Conservation (phyloP, 2,888 invertebrate species). For the Craniophora ligustri region DNA sequence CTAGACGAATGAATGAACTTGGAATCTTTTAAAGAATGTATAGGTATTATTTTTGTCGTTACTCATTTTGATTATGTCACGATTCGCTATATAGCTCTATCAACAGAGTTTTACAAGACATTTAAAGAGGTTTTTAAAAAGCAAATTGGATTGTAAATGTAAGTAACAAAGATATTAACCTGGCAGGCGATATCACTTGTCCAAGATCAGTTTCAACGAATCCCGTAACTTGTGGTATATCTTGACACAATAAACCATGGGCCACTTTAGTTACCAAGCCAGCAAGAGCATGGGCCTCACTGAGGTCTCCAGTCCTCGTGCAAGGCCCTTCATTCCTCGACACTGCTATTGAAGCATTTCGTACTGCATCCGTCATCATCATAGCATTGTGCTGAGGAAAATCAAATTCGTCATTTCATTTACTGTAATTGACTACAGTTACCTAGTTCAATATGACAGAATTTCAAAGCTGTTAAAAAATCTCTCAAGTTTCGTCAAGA, state of each 20-base stretch:
- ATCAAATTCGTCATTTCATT: too few relatives aligned
- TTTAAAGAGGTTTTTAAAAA: too few relatives aligned
- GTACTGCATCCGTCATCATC: constrained; percentile 77
- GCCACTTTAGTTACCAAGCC: constrained; percentile 78
- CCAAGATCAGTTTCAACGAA: constrained; percentile 77
- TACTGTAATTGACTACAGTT: too few relatives aligned
- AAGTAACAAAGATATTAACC: constrained; percentile 58
- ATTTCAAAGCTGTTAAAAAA: too few relatives aligned
- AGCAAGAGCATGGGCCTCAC: constrained; percentile 82
- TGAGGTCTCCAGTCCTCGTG: constrained; percentile 71
- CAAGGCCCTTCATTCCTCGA: constrained; percentile 66
- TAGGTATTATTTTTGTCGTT: too few relatives aligned
- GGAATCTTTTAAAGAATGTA: too few relatives aligned
- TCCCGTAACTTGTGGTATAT: constrained; percentile 75
- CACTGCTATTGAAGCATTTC: constrained; percentile 67
- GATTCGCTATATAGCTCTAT: too few relatives aligned
- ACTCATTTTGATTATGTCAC: too few relatives aligned
- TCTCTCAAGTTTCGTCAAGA: too few relatives aligned
- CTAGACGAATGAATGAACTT: background rate
- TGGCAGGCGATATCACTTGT: constrained; percentile 78
- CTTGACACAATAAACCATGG: constrained; percentile 75
- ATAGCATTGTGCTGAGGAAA: constrained; percentile 73
- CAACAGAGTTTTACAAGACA: too few relatives aligned
- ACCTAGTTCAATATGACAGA: too few relatives aligned
- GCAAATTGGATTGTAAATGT: too few relatives aligned